phyloP scores from a whole-genome alignment of 2,113 vertebrate genomes.

The Coreoperca whiteheadi region DNA sequence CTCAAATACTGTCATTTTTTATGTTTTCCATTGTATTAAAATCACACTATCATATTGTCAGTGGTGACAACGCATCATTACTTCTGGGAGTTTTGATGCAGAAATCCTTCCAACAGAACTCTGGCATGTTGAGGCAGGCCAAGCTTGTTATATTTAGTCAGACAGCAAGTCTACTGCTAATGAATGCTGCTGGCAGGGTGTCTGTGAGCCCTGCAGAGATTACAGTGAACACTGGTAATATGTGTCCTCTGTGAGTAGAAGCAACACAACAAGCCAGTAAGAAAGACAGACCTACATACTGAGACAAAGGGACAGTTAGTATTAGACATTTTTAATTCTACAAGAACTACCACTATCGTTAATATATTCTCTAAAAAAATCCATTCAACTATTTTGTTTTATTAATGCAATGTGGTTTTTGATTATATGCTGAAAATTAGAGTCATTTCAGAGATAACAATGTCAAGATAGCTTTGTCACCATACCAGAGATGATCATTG shows the following conservation, averaged over 20 bases:
- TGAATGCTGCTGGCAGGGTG: conserved; percentile 83
- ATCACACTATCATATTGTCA: conserved; percentile 39
- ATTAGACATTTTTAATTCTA: not conserved
- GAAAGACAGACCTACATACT: conserved; percentile 43
- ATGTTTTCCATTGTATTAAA: conserved; percentile 34
- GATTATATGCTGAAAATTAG: conserved; percentile 5
- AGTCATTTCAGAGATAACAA: not conserved
- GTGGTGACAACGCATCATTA: conserved; percentile 45
- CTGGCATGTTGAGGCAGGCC: conserved; percentile 75
- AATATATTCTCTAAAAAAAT: not conserved
- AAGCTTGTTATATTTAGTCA: conserved; percentile 84
- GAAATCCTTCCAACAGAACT: conserved; percentile 61
- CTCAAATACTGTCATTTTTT: not conserved
- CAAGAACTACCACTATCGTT: too few relatives aligned
- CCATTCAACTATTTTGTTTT: not conserved
- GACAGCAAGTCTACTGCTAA: conserved; percentile 80
- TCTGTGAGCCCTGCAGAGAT: conserved; percentile 77
- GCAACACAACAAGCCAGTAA: conserved; percentile 53
- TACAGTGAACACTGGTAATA: conserved; percentile 74
- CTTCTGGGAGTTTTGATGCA: conserved; percentile 58
- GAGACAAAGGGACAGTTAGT: conserved; percentile 19
- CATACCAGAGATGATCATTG: not conserved
- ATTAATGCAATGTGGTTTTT: not conserved
- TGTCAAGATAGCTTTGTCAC: not conserved
- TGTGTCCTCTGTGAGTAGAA: conserved; percentile 69